phyloP scores from a whole-genome alignment of 2,888 invertebrate species.

The Mantis religiosa region DNA sequence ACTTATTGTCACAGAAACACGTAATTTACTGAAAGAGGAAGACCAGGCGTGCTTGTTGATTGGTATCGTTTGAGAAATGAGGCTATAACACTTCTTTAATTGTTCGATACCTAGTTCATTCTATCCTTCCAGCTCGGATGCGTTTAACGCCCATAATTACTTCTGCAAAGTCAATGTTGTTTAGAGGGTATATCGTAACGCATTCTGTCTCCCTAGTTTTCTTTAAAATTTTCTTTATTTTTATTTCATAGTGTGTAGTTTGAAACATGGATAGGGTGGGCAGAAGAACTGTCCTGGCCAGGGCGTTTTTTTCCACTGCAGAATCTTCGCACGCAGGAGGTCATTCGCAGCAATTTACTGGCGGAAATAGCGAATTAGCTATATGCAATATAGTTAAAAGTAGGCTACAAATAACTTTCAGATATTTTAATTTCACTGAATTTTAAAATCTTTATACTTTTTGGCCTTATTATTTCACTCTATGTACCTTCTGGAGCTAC shows the following conservation, averaged over 20 bases:
- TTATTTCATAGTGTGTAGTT: not conserved
- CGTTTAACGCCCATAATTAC: constrained; percentile 1
- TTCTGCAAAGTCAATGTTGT: not conserved
- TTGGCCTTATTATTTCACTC: too few species aligned
- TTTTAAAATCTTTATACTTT: too few species aligned
- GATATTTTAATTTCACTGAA: too few species aligned
- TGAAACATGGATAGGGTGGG: constrained; percentile 5
- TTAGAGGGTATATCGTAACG: not conserved
- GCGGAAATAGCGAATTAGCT: too few species aligned
- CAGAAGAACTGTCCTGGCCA: not conserved
- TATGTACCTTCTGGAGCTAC: too few species aligned
- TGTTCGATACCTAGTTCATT: constrained; percentile 2
- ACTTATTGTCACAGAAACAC: not conserved
- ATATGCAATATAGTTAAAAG: too few species aligned
- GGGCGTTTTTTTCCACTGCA: not conserved
- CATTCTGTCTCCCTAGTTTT: not conserved
- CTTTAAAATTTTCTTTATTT: not conserved
- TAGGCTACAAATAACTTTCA: too few species aligned
- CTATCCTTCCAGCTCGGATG: not conserved
- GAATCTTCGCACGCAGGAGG: not conserved
- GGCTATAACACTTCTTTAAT: constrained; percentile 12
- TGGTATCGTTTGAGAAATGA: constrained; percentile 10
- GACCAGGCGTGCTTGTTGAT: not conserved
- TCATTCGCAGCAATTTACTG: not conserved
- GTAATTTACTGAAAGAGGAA: not conserved